These are phyloP conservation scores for Agriopis leucophaearia DNA, from an alignment of 2,888 invertebrate species.

Conservation along the genomic window DNA sequence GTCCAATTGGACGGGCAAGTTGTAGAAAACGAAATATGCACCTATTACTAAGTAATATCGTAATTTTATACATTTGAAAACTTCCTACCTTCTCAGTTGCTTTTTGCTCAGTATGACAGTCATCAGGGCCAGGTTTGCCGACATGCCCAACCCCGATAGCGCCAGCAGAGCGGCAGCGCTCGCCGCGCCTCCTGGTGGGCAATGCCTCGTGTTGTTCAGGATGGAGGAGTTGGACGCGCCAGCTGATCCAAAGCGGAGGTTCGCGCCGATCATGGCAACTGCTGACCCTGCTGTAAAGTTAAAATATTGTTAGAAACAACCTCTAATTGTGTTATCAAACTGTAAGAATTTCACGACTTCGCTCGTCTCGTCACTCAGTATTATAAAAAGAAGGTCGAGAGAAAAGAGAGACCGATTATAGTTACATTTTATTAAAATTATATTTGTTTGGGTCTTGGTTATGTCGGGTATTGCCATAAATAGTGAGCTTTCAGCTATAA, in stretches of 20 bases:
- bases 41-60: no score
- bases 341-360: no score
- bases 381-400: no score
- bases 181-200: constrained; percentile 93
- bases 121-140: constrained; percentile 93
- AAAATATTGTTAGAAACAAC: constrained; percentile 10
- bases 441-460: not conserved
- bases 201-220: constrained; percentile 90
- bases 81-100: constrained; percentile 91
- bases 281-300: constrained; percentile 86
- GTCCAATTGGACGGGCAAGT: not conserved
- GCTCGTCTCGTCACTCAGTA: no score
- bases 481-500: constrained; percentile 8
- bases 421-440: not conserved
- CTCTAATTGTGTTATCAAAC: not conserved
- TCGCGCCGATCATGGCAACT: constrained; percentile 93
- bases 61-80: not conserved
- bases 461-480: constrained; percentile 1
- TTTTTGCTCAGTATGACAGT: constrained; percentile 92
- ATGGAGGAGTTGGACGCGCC: constrained; percentile 89
- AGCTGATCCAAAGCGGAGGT: constrained; percentile 89
- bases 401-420: no score
- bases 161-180: constrained; percentile 92
- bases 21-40: no score
- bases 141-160: constrained; percentile 92